Evolutionary conservation across 1,140 invertebrate genomes (phyloP), one percentile per base, ranked within the genome.

Genomic region (Cotesia vestalis): DNA sequence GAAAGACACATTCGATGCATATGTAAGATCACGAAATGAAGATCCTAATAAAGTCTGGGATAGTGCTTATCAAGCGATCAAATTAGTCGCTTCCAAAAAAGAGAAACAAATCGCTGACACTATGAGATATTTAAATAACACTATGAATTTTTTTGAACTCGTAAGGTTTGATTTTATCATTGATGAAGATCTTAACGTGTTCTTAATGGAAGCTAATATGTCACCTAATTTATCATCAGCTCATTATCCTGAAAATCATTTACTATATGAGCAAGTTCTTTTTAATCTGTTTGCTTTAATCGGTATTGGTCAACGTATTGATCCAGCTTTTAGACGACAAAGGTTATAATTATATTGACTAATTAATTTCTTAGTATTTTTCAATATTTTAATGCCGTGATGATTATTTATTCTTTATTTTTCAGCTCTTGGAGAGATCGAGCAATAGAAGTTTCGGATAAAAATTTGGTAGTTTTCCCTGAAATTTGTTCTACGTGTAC

Each of bases 131-230:
- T 88, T 82, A 46, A 77, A 73, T 38, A 73, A 59, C 4, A 6
- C 74, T 17, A 84, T 91, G 52, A 95, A 96, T 78, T 98, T 97
- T 80, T 99, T 99, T 86, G 97, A 98, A 87, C 88, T 99, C 84
- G 93, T 98, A 82, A 89, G 97, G 61, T 95, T 99, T 80, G 97
- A 99, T 85, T 94, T 99, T 83, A 92, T 97, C 0, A 87, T 98
- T 4, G 96, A 98, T 84, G 93, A 96, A 76, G 86, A 97, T 62
- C 80, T 98, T 0, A 94, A 95, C 61, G 93, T 98, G 2, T 95
- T 92, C 79, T 86, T 98, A 2, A 93, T 99, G 91, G 97, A 99
- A 86, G 97, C 95, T 0, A 99, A 99, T 83, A 99, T 99, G 97
- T 98, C 96, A 36, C 98, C 97, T 0, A 99, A 99, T 88, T 88